Evolutionary conservation across 2,797 vertebrate species (phyloP), one percentile per base, ranked within the genome.

Genomic region (Onychomys arenicola): DNA sequence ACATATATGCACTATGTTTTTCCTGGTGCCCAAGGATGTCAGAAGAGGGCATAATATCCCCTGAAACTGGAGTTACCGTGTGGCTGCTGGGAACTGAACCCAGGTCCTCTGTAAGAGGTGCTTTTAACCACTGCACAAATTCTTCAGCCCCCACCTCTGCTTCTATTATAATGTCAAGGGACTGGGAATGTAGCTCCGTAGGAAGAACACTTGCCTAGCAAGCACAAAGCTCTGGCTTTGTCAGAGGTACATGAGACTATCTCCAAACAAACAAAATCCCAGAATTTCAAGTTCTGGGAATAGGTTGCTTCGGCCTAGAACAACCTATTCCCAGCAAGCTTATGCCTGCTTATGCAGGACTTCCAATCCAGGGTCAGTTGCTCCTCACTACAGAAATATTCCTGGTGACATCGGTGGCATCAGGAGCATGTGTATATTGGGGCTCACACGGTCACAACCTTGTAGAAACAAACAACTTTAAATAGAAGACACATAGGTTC

Each of bases 341-440:
- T 69, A 55, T 90, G 98, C 96, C 77, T 97, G 98, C 96, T 99
- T 99, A 96, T 99, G 99, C 34, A 8, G 34, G 67, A 9, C 97
- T 98, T 99, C 99, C 99, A 99, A 97, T 99, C 99, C 52, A 99
- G 98, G 6, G 98, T 98, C 98, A 99, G 99, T 97, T 99, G 99
- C 81, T 99, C 98, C 97, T 99, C 99, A 63, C 99, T 99, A 97
- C 99, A 99, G 98, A 99, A 99, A 83, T 97, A 98, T 5, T 98
- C 99, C 21, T 93, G 76, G 96, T 99, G 99, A 97, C 99, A 99
- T 76, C 98, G 67, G 96, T 99, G 99, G 97, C 99, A 99, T 78
- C 98, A 98, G 11, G 99, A 99, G 97, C 99, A 99, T 0, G 97
- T 96, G 98, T 0, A 96, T 96, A 98, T 99, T 99, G 90, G 98